Evolutionary conservation across 2,888 invertebrate species (phyloP).

Genomic region (Lacanobia oleracea): DNA sequence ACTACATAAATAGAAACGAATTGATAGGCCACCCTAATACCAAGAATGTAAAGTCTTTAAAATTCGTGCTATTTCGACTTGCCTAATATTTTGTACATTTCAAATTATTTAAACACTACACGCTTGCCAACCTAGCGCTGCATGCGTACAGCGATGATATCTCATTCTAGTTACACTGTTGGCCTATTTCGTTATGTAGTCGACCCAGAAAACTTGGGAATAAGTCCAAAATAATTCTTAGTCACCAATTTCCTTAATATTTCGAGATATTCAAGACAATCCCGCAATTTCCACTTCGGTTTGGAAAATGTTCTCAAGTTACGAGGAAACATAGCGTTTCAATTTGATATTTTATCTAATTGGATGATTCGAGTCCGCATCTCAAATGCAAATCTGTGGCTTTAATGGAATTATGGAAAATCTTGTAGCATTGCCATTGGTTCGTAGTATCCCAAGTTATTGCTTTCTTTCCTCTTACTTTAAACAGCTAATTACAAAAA

Average conservation of each 20-base stretch:
- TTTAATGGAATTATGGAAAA: constrained; percentile 33
- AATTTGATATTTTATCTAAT: constrained; percentile 36
- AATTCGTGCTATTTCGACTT: neutral
- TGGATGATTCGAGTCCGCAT: constrained; percentile 12
- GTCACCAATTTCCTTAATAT: constrained; percentile 20
- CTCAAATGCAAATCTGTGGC: constrained; percentile 26
- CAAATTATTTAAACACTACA: neutral
- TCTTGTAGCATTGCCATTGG: neutral
- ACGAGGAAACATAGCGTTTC: constrained; percentile 12
- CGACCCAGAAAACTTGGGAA: constrained; percentile 49
- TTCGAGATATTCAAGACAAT: constrained; percentile 33
- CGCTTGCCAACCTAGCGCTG: neutral
- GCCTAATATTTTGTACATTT: too few species aligned
- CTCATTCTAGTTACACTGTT: constrained; percentile 13
- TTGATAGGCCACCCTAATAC: neutral
- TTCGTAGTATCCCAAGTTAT: neutral
- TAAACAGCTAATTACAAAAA: constrained; percentile 1
- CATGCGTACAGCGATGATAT: constrained; percentile 14
- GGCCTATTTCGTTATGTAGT: constrained; percentile 28
- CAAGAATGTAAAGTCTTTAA: neutral
- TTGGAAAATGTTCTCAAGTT: constrained; percentile 23
- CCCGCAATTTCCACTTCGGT: neutral
- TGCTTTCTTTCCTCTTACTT: neutral
- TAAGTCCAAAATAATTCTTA: constrained; percentile 29
- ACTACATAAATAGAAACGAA: too few species aligned